A percentile compares a stretch with the other conserved stretches of the same genome.
phyloP scores from a whole-genome alignment of 2,797 vertebrate species.

The Erithacus rubecula region DNA sequence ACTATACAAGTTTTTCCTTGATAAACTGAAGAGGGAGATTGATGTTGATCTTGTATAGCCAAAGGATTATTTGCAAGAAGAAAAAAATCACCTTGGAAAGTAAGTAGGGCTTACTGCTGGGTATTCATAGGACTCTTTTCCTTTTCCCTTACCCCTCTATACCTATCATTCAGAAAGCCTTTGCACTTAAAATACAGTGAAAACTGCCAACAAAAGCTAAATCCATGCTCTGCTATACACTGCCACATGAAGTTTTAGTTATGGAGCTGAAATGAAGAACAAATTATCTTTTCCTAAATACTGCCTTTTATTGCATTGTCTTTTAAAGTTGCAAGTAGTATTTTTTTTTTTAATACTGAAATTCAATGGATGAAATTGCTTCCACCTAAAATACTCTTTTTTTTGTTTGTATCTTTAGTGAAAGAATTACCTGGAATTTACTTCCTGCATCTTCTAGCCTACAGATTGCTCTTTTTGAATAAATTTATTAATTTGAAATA shows the following conservation, averaged over 20 bases:
- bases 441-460: neutral
- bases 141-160: neutral
- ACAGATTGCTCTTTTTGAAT: neutral
- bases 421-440: neutral
- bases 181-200: neutral
- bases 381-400: neutral
- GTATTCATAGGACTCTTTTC: neutral
- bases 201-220: neutral
- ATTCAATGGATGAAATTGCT: neutral
- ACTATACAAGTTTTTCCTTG: neutral
- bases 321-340: neutral
- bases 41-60: neutral
- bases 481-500: neutral
- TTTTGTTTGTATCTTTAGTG: neutral
- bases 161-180: neutral
- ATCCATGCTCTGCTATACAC: rapidly evolving
- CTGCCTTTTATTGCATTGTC: neutral
- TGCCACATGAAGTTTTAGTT: neutral
- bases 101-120: neutral
- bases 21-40: neutral
- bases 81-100: neutral
- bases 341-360: neutral
- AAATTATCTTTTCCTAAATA: constrained; percentile 13
- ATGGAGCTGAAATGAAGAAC: constrained; percentile 20
- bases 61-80: neutral